These are phyloP conservation scores for Solenopsis invicta DNA, from an alignment of 1,140 invertebrate species.

Conservation along the genomic window DNA sequence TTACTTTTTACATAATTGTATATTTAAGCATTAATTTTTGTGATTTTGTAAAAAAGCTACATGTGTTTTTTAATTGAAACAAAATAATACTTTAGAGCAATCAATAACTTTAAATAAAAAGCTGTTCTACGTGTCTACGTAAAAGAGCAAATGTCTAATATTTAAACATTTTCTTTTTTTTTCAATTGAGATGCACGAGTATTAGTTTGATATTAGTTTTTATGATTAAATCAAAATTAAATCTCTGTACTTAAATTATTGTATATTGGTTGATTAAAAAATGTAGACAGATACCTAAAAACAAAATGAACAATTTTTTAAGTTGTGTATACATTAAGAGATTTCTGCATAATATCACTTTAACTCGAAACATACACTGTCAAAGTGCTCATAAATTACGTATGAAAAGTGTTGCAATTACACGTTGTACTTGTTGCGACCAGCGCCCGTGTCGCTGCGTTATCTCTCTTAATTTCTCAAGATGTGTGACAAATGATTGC, in stretches of 20 bases:
- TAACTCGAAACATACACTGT: neutral
- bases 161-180: conserved; percentile 21
- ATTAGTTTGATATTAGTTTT: conserved; percentile 4
- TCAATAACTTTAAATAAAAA: too few relatives aligned
- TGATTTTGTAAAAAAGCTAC: neutral
- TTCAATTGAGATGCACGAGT: neutral
- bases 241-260: neutral
- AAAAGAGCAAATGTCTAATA: conserved; percentile 30
- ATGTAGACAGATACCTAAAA: neutral
- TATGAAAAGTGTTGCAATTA: conserved; percentile 37
- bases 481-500: conserved; percentile 59
- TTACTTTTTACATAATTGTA: neutral
- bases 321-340: neutral
- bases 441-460: neutral
- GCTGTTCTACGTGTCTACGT: neutral
- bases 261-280: neutral
- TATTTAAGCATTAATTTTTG: neutral
- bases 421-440: neutral
- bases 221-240: neutral
- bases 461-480: conserved; percentile 57
- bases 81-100: neutral
- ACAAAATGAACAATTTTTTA: neutral
- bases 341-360: conserved; percentile 1
- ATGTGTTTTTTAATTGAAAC: neutral
- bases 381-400: conserved; percentile 24